Percentiles rank a stretch among this genome's conserved stretches.
Evolutionary conservation across 2,113 vertebrate genomes (phyloP).

Genomic region (Brienomyrus brachyistius): DNA sequence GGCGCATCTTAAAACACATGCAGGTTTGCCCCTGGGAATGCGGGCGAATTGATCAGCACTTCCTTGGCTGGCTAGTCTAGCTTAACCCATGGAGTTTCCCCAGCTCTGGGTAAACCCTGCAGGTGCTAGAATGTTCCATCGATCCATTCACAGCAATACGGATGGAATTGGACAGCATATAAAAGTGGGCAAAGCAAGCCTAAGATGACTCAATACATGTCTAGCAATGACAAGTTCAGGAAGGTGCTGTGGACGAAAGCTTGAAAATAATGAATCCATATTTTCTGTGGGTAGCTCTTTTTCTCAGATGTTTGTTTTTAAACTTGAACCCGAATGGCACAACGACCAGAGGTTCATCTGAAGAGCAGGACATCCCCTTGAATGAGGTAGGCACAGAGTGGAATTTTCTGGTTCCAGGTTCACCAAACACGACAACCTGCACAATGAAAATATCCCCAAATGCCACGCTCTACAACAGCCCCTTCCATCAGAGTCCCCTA

Average conservation of each 20-base stretch:
- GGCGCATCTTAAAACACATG: neutral
- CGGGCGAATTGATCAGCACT: neutral
- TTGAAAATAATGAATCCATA: neutral
- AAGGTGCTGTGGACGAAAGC: neutral
- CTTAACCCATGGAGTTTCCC: neutral
- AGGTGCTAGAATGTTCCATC: neutral
- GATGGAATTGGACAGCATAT: neutral
- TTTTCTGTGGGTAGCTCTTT: neutral
- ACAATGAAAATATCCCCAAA: conserved; percentile 57
- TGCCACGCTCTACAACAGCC: conserved; percentile 51
- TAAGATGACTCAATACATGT: neutral
- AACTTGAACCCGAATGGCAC: neutral
- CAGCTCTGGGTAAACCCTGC: neutral
- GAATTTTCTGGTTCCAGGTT: conserved; percentile 34
- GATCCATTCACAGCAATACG: neutral
- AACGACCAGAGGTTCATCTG: neutral
- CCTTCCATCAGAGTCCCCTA: conserved; percentile 54
- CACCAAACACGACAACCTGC: conserved; percentile 52
- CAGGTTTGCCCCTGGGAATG: neutral
- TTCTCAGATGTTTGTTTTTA: neutral
- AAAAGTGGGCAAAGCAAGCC: neutral
- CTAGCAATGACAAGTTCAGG: neutral
- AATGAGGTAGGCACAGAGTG: conserved; percentile 4
- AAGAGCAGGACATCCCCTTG: neutral
- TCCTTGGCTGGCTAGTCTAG: neutral